Evolutionary conservation across 2,888 invertebrate genomes (phyloP).

Genomic region (Herminia tarsipennalis): DNA sequence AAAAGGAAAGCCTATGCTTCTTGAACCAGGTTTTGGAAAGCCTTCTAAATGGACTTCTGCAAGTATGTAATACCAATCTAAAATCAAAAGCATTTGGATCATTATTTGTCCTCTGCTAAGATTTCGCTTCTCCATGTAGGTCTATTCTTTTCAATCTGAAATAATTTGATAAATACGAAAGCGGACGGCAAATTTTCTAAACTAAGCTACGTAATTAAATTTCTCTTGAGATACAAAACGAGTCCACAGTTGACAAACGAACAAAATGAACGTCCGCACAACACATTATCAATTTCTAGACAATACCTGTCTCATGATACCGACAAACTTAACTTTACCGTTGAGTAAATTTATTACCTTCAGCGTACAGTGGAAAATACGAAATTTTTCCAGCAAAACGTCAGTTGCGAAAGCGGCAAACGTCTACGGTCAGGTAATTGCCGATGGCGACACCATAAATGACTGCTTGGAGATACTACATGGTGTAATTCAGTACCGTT

Average conservation of each 20-base stretch:
- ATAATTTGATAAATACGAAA: constrained; percentile 7
- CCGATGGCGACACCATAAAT: constrained; percentile 77
- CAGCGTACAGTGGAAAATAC: constrained; percentile 32
- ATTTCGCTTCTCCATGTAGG: too few relatives aligned
- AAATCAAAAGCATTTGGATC: too few relatives aligned
- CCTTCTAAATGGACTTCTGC: too few relatives aligned
- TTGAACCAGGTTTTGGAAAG: too few relatives aligned
- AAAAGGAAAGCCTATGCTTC: too few relatives aligned
- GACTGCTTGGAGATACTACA: constrained; percentile 73
- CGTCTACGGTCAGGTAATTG: constrained; percentile 62
- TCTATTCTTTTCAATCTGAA: not conserved
- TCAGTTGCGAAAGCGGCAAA: constrained; percentile 43
- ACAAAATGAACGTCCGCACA: constrained; percentile 58
- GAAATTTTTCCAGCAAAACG: constrained; percentile 33
- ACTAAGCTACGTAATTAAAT: constrained; percentile 57
- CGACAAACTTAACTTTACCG: constrained; percentile 42
- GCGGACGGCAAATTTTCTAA: constrained; percentile 22
- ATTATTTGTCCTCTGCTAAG: too few relatives aligned
- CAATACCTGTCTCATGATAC: constrained; percentile 53
- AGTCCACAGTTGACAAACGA: constrained; percentile 47
- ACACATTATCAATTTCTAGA: constrained; percentile 72
- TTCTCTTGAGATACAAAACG: constrained; percentile 62
- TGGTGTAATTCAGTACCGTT: constrained; percentile 82
- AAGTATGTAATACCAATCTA: too few relatives aligned
- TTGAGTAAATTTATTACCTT: constrained; percentile 19